Evolutionary conservation across 2,113 vertebrate genomes (phyloP), one percentile per base, ranked within the genome.

Genomic region (Calidris pugnax): DNA sequence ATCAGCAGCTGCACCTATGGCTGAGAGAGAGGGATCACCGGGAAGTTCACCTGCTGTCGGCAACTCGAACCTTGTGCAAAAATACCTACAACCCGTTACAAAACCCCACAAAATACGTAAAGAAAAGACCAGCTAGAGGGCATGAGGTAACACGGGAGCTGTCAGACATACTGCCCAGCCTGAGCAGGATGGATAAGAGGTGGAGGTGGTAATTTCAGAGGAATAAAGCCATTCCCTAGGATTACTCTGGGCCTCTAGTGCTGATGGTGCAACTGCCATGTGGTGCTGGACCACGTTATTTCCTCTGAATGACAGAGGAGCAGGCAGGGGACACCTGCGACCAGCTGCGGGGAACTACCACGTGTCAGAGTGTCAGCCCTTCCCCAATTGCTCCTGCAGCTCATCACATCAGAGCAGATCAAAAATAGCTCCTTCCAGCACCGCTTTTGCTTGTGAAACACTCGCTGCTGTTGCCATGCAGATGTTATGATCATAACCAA

Each of bases 381-480:
- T 51, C 72, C 69, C 43, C 39, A 57, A 24, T 6, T 10, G 22
- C 53, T 91, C 39, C 90, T 89, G 76, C 74, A 64, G 90, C 64
- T 85, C 68, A 23, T 30, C 37, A 4, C 75, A 75, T 41, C 67
- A 55, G 21, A 93, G 32, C n/a, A 22, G 60, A 71, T 51, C 22
- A 87, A 88, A 94, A 95, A 50, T 26, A 92, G 73, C 57, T 93
- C 48, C 69, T 86, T 68, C 33, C n/a, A 75, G 85, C 0, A 1
- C 37, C 1, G 27, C 48, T 85, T 41, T n/a, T 59, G 55, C 76
- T 74, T 37, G 1, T 15, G 45, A 71, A 85, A 62, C n/a, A 10
- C 68, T 68, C 51, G 59, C 90, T 95, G 92, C 90, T 81, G 80
- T 93, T 74, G 72, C 79, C 76, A 89, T 60, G 89, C 84, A 91